Percentiles rank a stretch among this genome's conserved stretches.
phyloP scores from a whole-genome alignment of 2,888 invertebrate species.

The Phortica magna region DNA sequence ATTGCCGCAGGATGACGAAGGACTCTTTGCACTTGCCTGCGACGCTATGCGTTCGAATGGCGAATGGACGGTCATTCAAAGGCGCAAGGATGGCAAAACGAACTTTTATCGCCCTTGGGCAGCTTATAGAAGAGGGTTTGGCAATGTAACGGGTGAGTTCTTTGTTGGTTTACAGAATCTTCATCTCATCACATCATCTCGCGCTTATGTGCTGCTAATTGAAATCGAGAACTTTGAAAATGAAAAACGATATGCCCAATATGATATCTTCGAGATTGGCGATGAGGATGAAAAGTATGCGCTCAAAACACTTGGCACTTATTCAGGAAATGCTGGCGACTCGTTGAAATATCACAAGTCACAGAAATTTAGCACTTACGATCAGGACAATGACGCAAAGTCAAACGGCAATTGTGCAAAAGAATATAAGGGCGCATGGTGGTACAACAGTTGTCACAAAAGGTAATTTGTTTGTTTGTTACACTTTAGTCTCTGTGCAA shows the following conservation, averaged over 20 bases:
- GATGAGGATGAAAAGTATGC: not conserved
- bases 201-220: not conserved
- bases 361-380: not conserved
- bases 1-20: no score
- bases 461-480: not conserved
- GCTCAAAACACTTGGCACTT: not conserved
- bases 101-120: not conserved
- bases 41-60: not conserved
- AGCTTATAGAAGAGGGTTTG: constrained; percentile 8
- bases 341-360: not conserved
- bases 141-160: constrained; percentile 7
- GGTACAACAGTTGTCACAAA: not conserved
- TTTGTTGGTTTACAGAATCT: constrained; percentile 2
- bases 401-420: constrained; percentile 2
- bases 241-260: constrained; percentile 1
- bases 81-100: not conserved
- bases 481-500: no score
- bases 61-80: constrained; percentile 9
- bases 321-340: not conserved
- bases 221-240: not conserved
- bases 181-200: not conserved
- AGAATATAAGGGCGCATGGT: not conserved
- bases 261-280: constrained; percentile 8
- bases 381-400: not conserved
- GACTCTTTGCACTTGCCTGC: no score